These are phyloP conservation scores for Phyllotreta cruciferae DNA, from an alignment of 2,888 invertebrate genomes.

Conservation along the genomic window DNA sequence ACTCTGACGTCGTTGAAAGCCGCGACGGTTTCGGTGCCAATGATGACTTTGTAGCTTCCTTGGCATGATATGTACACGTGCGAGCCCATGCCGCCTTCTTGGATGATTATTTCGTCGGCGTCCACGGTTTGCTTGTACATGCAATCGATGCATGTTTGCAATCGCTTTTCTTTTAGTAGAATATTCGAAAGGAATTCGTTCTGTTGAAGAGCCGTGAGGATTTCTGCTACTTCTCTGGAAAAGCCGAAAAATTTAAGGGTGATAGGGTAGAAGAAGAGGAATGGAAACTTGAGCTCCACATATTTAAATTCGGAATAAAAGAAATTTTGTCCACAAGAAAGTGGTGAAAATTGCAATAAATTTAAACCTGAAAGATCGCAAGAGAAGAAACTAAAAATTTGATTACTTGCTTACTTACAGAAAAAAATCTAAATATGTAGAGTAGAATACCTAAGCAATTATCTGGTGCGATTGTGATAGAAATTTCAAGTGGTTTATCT, in stretches of 20 bases:
- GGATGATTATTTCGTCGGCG: slow-evolving; percentile 50
- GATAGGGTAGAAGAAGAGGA: no score
- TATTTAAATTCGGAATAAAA: no score
- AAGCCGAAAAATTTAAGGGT: slow-evolving; percentile 5
- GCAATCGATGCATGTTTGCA: slow-evolving; percentile 52
- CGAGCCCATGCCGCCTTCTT: slow-evolving; percentile 64
- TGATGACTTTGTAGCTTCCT: slow-evolving; percentile 86
- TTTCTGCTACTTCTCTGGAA: slow-evolving; percentile 52
- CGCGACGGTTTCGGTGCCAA: slow-evolving; percentile 53
- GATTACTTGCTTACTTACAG: not conserved
- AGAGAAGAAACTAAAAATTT: no score
- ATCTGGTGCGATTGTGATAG: no score
- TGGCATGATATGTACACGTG: slow-evolving; percentile 86
- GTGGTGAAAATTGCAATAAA: no score
- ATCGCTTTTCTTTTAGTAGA: slow-evolving; percentile 45
- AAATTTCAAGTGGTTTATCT: no score
- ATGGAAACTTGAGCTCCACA: no score
- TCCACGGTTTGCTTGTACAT: slow-evolving; percentile 51
- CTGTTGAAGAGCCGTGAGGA: slow-evolving; percentile 49
- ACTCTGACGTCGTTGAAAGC: slow-evolving; percentile 80
- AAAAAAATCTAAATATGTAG: not conserved
- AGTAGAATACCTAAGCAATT: not conserved
- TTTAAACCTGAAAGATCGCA: no score
- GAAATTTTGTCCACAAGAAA: no score
- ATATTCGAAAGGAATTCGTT: slow-evolving; percentile 55